Percentiles rank a stretch among this genome's conserved stretches.
Conservation (phyloP, 2,113 vertebrate species). For the Saguinus midas region DNA sequence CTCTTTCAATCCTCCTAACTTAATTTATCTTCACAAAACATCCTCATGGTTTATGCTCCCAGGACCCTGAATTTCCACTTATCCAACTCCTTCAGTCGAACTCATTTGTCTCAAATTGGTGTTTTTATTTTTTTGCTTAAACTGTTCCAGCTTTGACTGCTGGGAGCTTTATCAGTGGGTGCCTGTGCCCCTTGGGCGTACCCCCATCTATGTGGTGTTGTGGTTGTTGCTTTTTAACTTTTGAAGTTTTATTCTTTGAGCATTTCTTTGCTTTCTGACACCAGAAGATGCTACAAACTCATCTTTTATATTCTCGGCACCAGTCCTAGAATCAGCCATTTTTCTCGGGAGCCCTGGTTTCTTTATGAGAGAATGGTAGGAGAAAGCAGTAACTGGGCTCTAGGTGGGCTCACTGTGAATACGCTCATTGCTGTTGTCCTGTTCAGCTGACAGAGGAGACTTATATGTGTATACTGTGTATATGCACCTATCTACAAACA, state of each 20-base stretch:
- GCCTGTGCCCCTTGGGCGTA: rapidly evolving
- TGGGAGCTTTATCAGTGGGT: rapidly evolving
- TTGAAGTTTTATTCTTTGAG: neutral
- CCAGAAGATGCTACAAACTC: neutral
- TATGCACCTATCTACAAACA: neutral
- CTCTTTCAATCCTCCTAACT: too few relatives aligned
- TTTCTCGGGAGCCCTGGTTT: neutral
- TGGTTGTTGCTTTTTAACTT: neutral
- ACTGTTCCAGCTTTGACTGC: neutral
- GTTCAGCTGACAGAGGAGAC: neutral
- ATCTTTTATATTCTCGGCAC: too few relatives aligned
- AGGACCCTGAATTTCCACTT: neutral
- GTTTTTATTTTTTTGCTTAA: neutral
- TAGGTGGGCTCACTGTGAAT: too few relatives aligned
- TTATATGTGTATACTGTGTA: rapidly evolving
- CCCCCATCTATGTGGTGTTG: neutral
- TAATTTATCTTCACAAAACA: neutral
- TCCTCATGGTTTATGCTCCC: neutral
- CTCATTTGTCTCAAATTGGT: neutral
- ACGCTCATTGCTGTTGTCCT: too few relatives aligned
- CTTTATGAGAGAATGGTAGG: rapidly evolving
- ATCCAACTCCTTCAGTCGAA: neutral
- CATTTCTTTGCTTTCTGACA: neutral
- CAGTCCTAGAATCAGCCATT: neutral
- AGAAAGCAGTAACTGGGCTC: too few relatives aligned